Conservation (phyloP, 2,888 invertebrate species). For the Andrena dorsata region DNA sequence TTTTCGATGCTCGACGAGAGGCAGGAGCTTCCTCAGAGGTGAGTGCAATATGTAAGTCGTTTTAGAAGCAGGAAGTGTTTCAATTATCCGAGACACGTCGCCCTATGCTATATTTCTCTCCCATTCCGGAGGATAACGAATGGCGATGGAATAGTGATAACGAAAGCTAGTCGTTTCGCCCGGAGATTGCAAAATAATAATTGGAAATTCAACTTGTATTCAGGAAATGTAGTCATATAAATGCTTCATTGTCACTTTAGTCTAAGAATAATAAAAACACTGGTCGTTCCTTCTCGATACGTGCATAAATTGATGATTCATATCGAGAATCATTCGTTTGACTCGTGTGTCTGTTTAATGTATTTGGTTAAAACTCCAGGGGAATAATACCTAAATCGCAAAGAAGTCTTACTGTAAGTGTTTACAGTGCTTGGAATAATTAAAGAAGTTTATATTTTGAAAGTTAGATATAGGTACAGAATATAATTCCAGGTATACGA, state of each 20-base stretch:
- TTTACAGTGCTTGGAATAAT: too few relatives aligned
- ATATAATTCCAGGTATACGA: too few relatives aligned
- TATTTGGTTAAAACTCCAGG: too few relatives aligned
- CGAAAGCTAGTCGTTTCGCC: constrained; percentile 44
- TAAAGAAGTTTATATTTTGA: too few relatives aligned
- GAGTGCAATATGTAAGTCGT: constrained; percentile 47
- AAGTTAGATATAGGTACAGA: too few relatives aligned
- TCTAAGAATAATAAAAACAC: neutral
- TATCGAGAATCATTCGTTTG: neutral
- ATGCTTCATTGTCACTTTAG: neutral
- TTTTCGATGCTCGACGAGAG: neutral
- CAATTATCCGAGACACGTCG: constrained; percentile 40
- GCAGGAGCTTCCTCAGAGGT: constrained; percentile 13
- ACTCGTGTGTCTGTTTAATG: too few relatives aligned
- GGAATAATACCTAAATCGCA: too few relatives aligned
- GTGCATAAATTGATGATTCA: neutral
- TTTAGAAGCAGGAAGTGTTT: constrained; percentile 42
- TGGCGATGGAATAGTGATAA: constrained; percentile 28
- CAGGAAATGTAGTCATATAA: constrained; percentile 20
- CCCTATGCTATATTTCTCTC: constrained; percentile 28
- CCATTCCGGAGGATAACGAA: constrained; percentile 23
- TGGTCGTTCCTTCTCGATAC: too few relatives aligned
- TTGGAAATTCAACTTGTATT: constrained; percentile 4
- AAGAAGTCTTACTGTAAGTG: too few relatives aligned
- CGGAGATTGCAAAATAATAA: constrained; percentile 54